Evolutionary conservation across 1,140 invertebrate genomes (phyloP).

Genomic region (Anoplophora glabripennis): DNA sequence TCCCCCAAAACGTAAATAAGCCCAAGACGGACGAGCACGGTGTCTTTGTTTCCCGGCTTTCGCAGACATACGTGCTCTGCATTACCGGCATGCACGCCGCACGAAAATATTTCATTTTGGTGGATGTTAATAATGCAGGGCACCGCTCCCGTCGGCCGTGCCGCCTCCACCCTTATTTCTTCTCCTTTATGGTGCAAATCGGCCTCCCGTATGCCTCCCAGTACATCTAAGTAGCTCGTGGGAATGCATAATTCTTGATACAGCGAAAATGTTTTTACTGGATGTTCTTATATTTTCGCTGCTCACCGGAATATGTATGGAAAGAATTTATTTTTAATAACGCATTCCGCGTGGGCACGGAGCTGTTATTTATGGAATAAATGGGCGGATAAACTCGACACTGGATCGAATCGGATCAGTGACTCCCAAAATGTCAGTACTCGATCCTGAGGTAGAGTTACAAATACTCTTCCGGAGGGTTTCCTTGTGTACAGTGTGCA

Average conservation of each 20-base stretch:
- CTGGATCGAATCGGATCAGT: no score
- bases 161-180: slow-evolving; percentile 6
- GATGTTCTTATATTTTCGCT: slow-evolving; percentile 13
- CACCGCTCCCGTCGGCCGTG: slow-evolving; percentile 11
- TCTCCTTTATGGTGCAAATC: slow-evolving; percentile 21
- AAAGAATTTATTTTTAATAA: neutral
- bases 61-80: neutral
- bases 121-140: slow-evolving; percentile 17
- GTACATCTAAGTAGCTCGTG: slow-evolving; percentile 14
- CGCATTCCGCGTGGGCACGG: neutral
- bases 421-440: no score
- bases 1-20: no score
- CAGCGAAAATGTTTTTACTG: slow-evolving; percentile 2
- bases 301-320: slow-evolving; percentile 7
- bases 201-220: slow-evolving; percentile 12
- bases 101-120: slow-evolving; percentile 14
- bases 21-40: no score
- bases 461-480: no score
- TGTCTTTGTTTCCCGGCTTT: no score
- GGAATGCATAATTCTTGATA: slow-evolving; percentile 18
- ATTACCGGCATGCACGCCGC: slow-evolving; percentile 10
- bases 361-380: slow-evolving; percentile 8
- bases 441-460: no score
- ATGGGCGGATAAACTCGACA: slow-evolving; percentile 6
- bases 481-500: no score